These are phyloP conservation scores for Cotesia glomerata DNA, from an alignment of 1,140 invertebrate genomes.

Conservation along the genomic window DNA sequence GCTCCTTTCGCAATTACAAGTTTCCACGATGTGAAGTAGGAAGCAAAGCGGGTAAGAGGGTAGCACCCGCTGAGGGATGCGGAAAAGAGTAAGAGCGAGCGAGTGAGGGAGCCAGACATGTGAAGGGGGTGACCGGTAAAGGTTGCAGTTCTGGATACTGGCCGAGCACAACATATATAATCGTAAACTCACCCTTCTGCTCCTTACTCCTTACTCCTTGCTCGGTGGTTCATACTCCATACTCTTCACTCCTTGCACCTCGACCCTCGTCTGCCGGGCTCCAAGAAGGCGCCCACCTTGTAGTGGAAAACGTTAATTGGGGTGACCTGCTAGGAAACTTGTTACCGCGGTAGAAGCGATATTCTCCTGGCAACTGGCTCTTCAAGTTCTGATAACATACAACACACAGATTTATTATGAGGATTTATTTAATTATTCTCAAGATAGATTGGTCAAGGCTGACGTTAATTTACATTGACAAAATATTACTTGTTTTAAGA, in stretches of 20 bases:
- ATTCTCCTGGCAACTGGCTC: conserved; percentile 39
- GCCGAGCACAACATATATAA: no score
- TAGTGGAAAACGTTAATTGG: conserved; percentile 63
- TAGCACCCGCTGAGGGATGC: conserved; percentile 8
- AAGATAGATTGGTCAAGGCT: no score
- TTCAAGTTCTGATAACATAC: background rate
- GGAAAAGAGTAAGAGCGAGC: conserved; percentile 19
- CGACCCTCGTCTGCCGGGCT: conserved; percentile 12
- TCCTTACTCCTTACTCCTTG: background rate
- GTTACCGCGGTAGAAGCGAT: conserved; percentile 58
- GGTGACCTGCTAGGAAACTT: conserved; percentile 64
- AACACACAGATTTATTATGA: background rate
- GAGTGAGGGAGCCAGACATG: background rate
- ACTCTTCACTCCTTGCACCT: background rate
- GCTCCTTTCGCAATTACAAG: conserved; percentile 65
- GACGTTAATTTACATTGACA: no score
- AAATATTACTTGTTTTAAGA: no score
- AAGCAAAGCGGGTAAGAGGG: conserved; percentile 3
- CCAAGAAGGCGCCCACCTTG: conserved; percentile 4
- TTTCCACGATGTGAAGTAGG: conserved; percentile 51
- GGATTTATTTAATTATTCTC: no score
- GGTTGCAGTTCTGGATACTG: no score
- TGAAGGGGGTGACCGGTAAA: conserved; percentile 8
- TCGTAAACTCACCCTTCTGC: background rate
- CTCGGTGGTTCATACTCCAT: background rate